phyloP scores from a whole-genome alignment of 2,888 invertebrate genomes.

The Augochlorella aurata region DNA sequence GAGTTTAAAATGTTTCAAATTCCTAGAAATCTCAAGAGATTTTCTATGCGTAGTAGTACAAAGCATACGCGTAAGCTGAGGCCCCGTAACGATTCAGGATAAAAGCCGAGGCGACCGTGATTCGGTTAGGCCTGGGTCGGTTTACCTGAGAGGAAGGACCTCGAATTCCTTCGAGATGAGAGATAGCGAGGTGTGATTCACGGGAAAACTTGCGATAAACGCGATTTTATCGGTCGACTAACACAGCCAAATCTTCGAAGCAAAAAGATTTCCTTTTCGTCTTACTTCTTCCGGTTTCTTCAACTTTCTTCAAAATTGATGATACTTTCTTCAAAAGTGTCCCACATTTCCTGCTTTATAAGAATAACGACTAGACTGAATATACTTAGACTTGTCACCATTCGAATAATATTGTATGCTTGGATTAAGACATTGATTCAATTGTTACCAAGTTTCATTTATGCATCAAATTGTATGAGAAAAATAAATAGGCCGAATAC shows the following conservation, averaged over 20 bases:
- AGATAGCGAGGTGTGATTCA: slow-evolving; percentile 46
- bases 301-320: not conserved
- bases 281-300: not conserved
- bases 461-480: no score
- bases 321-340: no score
- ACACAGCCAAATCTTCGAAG: no score
- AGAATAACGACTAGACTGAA: no score
- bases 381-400: no score
- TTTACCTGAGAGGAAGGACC: slow-evolving; percentile 9
- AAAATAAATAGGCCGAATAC: no score
- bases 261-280: not conserved
- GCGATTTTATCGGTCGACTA: not conserved
- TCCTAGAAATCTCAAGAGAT: not conserved
- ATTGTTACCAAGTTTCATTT: no score
- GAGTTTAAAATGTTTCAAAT: no score
- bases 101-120: not conserved
- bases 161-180: slow-evolving; percentile 37
- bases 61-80: no score
- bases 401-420: no score
- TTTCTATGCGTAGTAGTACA: not conserved
- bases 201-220: not conserved
- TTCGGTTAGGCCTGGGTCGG: slow-evolving; percentile 20
- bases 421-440: no score
- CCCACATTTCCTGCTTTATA: no score
- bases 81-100: slow-evolving; percentile 9